Percentiles rank a stretch among this genome's conserved stretches.
These are phyloP conservation scores for Xyrichtys novacula DNA, from an alignment of 2,797 vertebrate genomes.

Conservation along the genomic window DNA sequence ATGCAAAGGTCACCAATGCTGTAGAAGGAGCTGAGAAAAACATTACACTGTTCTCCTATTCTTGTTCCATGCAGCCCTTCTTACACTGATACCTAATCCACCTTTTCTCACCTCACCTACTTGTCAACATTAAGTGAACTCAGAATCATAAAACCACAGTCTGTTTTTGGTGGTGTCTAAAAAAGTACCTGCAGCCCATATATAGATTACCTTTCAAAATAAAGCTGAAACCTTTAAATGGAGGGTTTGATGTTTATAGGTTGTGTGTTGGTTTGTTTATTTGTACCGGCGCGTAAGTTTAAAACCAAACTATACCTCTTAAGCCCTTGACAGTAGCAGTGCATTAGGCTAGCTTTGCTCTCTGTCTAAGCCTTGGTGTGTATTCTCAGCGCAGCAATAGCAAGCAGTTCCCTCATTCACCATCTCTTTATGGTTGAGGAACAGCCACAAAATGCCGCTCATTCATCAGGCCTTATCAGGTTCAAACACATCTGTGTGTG, in stretches of 20 bases:
- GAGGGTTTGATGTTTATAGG: conserved; percentile 46
- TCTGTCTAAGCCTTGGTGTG: conserved; percentile 57
- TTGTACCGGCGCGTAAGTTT: conserved; percentile 58
- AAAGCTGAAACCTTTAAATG: conserved; percentile 35
- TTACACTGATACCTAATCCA: conserved; percentile 40
- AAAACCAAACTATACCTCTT: conserved; percentile 67
- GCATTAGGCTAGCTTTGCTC: conserved; percentile 69
- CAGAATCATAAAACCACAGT: conserved; percentile 14
- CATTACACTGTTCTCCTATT: conserved; percentile 40
- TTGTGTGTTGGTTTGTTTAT: conserved; percentile 54
- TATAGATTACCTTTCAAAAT: conserved; percentile 27
- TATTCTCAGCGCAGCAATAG: conserved; percentile 66
- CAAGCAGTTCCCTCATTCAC: conserved; percentile 61
- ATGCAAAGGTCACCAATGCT: conserved; percentile 74
- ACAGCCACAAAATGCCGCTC: conserved; percentile 65
- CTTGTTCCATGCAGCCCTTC: conserved; percentile 41
- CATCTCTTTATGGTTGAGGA: conserved; percentile 69
- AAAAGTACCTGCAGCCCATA: conserved; percentile 22
- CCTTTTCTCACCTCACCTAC: conserved; percentile 35
- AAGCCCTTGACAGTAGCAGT: conserved; percentile 62
- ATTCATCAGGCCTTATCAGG: conserved; percentile 86
- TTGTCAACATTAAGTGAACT: conserved; percentile 33
- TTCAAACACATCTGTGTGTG: conserved; percentile 84
- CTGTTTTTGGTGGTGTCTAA: conserved; percentile 6
- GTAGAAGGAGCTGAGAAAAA: conserved; percentile 35